phyloP scores from a whole-genome alignment of 1,140 invertebrate genomes.

The Nylanderia fulva region DNA sequence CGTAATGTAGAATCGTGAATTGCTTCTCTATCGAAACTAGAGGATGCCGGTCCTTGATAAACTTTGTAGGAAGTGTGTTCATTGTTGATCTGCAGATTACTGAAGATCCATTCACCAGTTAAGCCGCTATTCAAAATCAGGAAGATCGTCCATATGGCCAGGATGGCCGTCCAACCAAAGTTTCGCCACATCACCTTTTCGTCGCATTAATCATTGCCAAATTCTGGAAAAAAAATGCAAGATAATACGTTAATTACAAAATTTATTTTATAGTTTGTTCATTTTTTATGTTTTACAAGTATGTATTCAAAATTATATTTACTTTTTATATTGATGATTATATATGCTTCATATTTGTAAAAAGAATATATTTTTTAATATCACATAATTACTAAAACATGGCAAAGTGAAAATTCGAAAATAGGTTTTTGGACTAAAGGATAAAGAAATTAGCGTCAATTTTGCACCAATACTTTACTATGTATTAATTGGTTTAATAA shows the following conservation, averaged over 20 bases:
- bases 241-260: neutral
- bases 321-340: neutral
- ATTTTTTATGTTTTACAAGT: neutral
- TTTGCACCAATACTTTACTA: neutral
- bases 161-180: slow-evolving; percentile 74
- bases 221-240: slow-evolving; percentile 71
- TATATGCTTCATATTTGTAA: too few relatives aligned
- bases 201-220: slow-evolving; percentile 73
- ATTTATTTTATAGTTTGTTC: slow-evolving; percentile 3
- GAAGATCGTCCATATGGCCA: slow-evolving; percentile 74
- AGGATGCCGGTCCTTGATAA: neutral
- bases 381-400: too few relatives aligned
- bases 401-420: too few relatives aligned
- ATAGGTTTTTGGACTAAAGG: neutral
- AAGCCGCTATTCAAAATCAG: slow-evolving; percentile 49
- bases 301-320: neutral
- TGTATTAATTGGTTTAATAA: neutral
- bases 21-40: neutral
- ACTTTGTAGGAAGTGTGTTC: neutral
- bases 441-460: neutral
- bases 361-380: too few relatives aligned
- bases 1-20: neutral
- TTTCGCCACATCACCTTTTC: slow-evolving; percentile 77
- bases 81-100: slow-evolving; percentile 10
- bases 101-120: slow-evolving; percentile 17